These are phyloP conservation scores for Ataeniobius toweri DNA, from an alignment of 2,797 vertebrate genomes.

Conservation along the genomic window DNA sequence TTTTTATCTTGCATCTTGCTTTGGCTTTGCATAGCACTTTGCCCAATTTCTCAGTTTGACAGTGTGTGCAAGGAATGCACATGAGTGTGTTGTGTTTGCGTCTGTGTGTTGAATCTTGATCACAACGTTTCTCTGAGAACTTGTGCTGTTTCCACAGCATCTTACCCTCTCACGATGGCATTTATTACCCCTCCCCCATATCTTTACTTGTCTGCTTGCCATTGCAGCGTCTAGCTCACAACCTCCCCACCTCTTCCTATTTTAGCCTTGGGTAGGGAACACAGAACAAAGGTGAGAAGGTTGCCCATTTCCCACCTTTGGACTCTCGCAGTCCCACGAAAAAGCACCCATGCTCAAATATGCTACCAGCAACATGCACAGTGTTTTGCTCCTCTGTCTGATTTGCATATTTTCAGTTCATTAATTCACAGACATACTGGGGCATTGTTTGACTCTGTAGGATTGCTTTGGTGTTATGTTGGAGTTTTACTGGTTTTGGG, in stretches of 20 bases:
- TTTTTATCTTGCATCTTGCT: slow-evolving; percentile 63
- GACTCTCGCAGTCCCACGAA: slow-evolving; percentile 62
- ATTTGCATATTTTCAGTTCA: slow-evolving; percentile 74
- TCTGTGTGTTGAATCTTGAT: slow-evolving; percentile 67
- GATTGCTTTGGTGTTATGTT: slow-evolving; percentile 47
- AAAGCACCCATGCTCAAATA: slow-evolving; percentile 47
- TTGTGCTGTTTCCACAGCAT: slow-evolving; percentile 60
- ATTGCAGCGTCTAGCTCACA: slow-evolving; percentile 55
- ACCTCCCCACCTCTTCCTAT: slow-evolving; percentile 61
- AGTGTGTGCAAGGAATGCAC: slow-evolving; percentile 49
- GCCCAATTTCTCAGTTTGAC: slow-evolving; percentile 47
- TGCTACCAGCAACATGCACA: slow-evolving; percentile 57
- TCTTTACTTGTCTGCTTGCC: slow-evolving; percentile 61
- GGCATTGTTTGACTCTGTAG: slow-evolving; percentile 61
- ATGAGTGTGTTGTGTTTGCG: slow-evolving; percentile 40
- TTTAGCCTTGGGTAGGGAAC: slow-evolving; percentile 58
- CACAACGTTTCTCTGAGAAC: slow-evolving; percentile 58
- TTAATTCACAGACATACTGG: slow-evolving; percentile 71
- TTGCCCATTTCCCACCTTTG: slow-evolving; percentile 83
- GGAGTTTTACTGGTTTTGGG: slow-evolving; percentile 46
- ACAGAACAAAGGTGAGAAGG: slow-evolving; percentile 80
- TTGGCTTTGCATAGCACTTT: slow-evolving; percentile 30
- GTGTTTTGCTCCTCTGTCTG: slow-evolving; percentile 50
- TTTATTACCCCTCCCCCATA: slow-evolving; percentile 60
- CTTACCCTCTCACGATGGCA: slow-evolving; percentile 54